Conservation (phyloP, 2,888 invertebrate species). For the Ophion obscuratus region DNA sequence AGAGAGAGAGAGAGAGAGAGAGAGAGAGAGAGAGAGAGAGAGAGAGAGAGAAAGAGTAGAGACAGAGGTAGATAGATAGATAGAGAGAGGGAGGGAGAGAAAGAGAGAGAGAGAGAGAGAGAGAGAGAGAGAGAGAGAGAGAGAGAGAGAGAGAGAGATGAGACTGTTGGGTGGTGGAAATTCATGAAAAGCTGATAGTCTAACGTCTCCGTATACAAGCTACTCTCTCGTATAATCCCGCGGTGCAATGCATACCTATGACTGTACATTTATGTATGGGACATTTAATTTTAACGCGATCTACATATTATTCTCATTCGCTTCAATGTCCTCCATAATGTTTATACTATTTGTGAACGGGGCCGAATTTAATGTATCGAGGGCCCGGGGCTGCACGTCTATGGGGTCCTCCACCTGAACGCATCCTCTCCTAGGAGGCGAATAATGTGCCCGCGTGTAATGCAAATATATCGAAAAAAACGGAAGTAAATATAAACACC, state of each 20-base stretch:
- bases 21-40: neutral
- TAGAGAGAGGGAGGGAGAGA: neutral
- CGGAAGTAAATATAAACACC: no score
- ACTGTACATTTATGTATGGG: neutral
- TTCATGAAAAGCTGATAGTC: constrained; percentile 65
- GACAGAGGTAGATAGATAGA: neutral
- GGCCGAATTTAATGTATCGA: neutral
- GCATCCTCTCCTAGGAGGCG: no score
- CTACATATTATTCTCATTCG: neutral
- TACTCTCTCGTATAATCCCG: constrained; percentile 46
- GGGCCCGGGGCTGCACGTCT: no score
- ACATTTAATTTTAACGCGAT: constrained; percentile 7
- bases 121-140: neutral
- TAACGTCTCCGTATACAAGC: constrained; percentile 57
- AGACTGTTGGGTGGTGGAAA: constrained; percentile 56
- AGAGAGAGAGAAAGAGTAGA: neutral
- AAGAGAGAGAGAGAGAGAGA: neutral
- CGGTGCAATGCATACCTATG: constrained; percentile 15
- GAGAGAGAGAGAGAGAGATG: neutral
- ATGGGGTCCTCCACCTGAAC: no score
- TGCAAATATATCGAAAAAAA: no score
- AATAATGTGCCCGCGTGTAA: no score
- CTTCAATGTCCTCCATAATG: neutral
- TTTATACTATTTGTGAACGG: neutral
- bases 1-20: neutral